Evolutionary conservation across 2,888 invertebrate species (phyloP).

Genomic region (Hyppa rectilinea): DNA sequence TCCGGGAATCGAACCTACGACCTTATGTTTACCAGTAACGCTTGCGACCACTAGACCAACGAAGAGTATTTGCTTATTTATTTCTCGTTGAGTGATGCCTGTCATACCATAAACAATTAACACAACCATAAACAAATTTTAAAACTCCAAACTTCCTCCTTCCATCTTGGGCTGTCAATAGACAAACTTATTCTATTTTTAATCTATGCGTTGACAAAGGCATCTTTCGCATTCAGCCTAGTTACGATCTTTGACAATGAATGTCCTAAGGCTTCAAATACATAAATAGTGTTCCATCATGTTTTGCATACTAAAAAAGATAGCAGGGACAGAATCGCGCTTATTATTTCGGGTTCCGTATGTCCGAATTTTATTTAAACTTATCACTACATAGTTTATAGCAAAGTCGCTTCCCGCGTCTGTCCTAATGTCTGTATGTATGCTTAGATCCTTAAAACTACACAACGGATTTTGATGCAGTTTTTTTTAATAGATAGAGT

Average conservation of each 20-base stretch:
- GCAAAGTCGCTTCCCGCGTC: no score
- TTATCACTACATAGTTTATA: no score
- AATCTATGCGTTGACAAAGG: constrained; percentile 54
- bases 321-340: background rate
- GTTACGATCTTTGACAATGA: constrained; percentile 65
- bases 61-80: no score
- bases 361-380: no score
- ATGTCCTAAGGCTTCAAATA: constrained; percentile 51
- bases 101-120: constrained; percentile 4
- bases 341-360: constrained; percentile 20
- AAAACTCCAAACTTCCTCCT: constrained; percentile 54
- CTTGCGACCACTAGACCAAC: background rate
- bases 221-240: constrained; percentile 42
- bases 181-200: constrained; percentile 59
- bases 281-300: constrained; percentile 45
- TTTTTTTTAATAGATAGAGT: no score
- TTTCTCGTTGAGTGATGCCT: no score
- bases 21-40: background rate
- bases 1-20: no score
- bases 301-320: constrained; percentile 57
- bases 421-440: no score
- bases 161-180: constrained; percentile 46
- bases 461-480: no score
- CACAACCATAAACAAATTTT: constrained; percentile 31
- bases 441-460: no score